These are phyloP conservation scores for Lepus europaeus DNA, from an alignment of 2,113 vertebrate species.

Conservation along the genomic window DNA sequence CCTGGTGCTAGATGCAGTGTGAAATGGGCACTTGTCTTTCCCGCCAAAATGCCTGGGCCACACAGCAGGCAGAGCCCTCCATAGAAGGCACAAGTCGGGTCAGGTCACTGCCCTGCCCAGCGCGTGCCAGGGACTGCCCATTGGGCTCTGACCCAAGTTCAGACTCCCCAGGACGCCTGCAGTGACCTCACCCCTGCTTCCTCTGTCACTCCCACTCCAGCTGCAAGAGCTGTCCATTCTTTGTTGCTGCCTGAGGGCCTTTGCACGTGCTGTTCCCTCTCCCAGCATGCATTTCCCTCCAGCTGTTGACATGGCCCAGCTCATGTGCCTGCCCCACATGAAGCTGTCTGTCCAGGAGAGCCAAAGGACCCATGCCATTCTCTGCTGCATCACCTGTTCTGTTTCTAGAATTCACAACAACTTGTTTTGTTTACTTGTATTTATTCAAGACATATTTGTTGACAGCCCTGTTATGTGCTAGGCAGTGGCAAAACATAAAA, in stretches of 20 bases:
- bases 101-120: not conserved
- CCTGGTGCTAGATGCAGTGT: not conserved
- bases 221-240: not conserved
- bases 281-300: too few relatives aligned
- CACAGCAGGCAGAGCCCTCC: not conserved
- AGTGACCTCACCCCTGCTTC: not conserved
- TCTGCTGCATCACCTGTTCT: not conserved
- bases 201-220: too few relatives aligned
- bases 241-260: constrained; percentile 6
- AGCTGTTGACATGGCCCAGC: not conserved
- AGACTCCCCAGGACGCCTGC: not conserved
- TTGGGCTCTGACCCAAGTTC: not conserved
- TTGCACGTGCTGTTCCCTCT: not conserved
- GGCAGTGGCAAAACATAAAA: not conserved
- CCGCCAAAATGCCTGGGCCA: not conserved
- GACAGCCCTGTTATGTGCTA: not conserved
- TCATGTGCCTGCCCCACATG: not conserved
- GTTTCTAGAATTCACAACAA: not conserved
- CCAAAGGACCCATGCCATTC: not conserved
- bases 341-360: not conserved
- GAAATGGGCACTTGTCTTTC: not conserved
- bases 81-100: rapidly evolving
- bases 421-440: not conserved
- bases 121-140: too few relatives aligned
- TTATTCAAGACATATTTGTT: not conserved